Evolutionary conservation across 2,888 invertebrate species (phyloP), one percentile per base, ranked within the genome.

Genomic region (Hypolimnas misippus): DNA sequence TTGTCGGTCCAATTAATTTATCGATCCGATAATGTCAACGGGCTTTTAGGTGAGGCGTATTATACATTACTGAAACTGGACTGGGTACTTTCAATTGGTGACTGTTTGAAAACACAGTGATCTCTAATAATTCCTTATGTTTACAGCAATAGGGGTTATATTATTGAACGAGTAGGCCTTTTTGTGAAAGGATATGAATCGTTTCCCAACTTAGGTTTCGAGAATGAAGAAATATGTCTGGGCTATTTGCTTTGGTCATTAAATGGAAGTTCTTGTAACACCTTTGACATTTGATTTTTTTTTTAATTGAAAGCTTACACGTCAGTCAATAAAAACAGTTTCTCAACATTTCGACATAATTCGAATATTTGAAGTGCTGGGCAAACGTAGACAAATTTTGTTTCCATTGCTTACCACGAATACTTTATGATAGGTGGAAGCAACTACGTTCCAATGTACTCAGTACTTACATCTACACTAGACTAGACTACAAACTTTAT

Each of bases 1-100:
- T 49, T 12, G 7, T 7, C 25, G 8, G 10, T 44, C 44, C 19
- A 17, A 12, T 44, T 19, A 42, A 42, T n/a, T 19, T 21, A 31
- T 53, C 35, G 25, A 25, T 60, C 59, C 33, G 42, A 42, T 50
- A 52, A 51, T 64, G 63, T 25, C 46, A 66, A 63, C 61, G 29
- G 53, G 49, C 53, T 19, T 42, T 38, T 52, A 64, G 19, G 33
- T 21, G 31, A 33, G 54, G 49, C 29, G 49, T 29, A 44, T 50
- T 58, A 55, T 58, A 64, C 61, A 63, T 69, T 67, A 68, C 68
- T 68, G 62, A 64, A 61, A 65, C 69, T 62, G 60, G 63, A 57
- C 61, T 46, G 68, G 64, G 60, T 62, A 69, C 69, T 69, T 69
- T 69, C 69, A 62, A 69, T 66, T 35, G 53, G 31, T 29, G 33